Conservation (phyloP, 2,797 vertebrate genomes). For the Pseudopleuronectes americanus region DNA sequence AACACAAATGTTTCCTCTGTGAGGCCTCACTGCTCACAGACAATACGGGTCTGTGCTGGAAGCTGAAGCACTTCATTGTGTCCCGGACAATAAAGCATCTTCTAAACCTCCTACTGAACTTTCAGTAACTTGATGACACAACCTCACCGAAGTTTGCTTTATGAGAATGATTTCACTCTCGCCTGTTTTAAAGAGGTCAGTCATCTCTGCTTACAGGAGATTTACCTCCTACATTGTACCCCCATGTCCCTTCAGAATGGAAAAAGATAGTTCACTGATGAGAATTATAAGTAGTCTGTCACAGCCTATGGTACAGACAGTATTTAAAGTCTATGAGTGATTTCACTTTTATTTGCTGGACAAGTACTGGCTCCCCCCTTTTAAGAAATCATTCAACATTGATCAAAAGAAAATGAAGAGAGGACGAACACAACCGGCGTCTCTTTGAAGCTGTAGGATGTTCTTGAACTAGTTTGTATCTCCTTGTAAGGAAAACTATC, state of each 20-base stretch:
- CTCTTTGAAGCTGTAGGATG: constrained; percentile 43
- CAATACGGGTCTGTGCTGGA: constrained; percentile 29
- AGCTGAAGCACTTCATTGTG: constrained; percentile 10
- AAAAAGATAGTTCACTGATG: not conserved
- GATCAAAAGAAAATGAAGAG: constrained; percentile 51
- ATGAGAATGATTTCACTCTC: not conserved
- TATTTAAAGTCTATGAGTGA: not conserved
- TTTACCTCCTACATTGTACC: constrained; percentile 4
- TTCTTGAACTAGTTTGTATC: too few species aligned
- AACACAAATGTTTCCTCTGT: constrained; percentile 11
- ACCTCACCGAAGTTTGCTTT: constrained; percentile 8
- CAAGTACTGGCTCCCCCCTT: not conserved
- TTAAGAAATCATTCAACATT: constrained; percentile 39
- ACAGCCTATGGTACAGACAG: not conserved
- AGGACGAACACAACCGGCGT: constrained; percentile 1
- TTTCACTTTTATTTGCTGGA: constrained; percentile 21
- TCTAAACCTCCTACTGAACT: constrained; percentile 29
- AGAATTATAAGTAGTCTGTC: not conserved
- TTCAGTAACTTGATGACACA: constrained; percentile 9
- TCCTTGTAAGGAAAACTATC: too few species aligned
- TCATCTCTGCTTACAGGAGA: constrained; percentile 19
- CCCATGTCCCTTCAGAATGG: constrained; percentile 16
- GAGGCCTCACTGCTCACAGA: constrained; percentile 32
- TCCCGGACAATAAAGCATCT: constrained; percentile 40
- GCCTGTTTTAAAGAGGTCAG: not conserved